These are phyloP conservation scores for Pycnomerus fuliginosus DNA, from an alignment of 2,888 invertebrate genomes.

Conservation along the genomic window DNA sequence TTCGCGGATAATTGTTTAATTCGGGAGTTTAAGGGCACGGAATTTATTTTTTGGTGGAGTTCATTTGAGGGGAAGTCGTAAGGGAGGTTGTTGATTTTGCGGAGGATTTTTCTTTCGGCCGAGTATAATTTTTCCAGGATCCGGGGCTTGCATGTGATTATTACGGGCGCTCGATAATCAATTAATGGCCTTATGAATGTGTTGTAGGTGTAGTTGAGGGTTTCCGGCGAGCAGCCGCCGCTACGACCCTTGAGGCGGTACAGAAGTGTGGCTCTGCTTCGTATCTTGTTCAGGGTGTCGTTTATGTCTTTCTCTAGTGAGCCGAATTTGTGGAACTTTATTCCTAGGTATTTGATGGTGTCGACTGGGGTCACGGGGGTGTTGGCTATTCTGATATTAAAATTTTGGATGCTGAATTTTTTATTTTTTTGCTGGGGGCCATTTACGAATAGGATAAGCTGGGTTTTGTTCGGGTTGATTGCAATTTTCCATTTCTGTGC, in stretches of 20 bases:
- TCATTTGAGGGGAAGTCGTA: too few relatives aligned
- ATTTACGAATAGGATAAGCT: slow-evolving; percentile 1
- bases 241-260: not conserved
- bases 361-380: not conserved
- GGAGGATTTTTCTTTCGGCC: too few relatives aligned
- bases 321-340: slow-evolving; percentile 1
- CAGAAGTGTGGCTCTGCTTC: not conserved
- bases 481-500: slow-evolving; percentile 3
- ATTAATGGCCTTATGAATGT: slow-evolving; percentile 6
- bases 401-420: not conserved
- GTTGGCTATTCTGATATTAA: not conserved
- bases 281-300: not conserved
- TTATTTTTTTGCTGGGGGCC: not conserved
- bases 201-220: slow-evolving; percentile 2
- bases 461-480: slow-evolving; percentile 2
- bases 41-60: too few relatives aligned
- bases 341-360: slow-evolving; percentile 1
- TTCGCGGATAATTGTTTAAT: too few relatives aligned
- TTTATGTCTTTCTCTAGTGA: not conserved
- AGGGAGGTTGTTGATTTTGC: too few relatives aligned
- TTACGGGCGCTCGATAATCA: slow-evolving; percentile 4
- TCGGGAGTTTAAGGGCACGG: too few relatives aligned
- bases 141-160: too few relatives aligned
- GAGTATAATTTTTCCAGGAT: too few relatives aligned
- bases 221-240: not conserved